Conservation (phyloP, 2,888 invertebrate species). For the Sesamia inferens region DNA sequence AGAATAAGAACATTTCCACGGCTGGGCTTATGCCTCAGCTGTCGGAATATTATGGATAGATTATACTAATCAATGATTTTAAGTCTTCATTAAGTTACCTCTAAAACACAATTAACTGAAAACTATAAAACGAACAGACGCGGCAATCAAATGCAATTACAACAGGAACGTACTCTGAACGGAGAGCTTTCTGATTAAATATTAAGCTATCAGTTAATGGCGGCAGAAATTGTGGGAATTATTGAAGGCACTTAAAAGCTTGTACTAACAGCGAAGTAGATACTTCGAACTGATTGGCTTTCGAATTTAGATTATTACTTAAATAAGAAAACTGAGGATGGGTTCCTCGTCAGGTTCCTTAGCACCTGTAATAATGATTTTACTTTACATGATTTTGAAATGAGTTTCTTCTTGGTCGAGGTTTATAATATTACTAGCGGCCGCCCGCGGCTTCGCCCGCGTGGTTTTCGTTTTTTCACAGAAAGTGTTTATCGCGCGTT, state of each 20-base stretch:
- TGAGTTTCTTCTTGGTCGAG: not conserved
- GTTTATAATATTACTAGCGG: no score
- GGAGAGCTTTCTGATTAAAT: conserved; percentile 73
- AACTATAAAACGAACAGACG: conserved; percentile 21
- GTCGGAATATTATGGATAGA: not conserved
- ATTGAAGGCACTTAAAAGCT: conserved; percentile 70
- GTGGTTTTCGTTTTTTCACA: no score
- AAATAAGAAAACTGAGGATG: conserved; percentile 23
- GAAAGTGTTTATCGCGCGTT: no score
- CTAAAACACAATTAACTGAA: not conserved
- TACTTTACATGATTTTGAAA: not conserved
- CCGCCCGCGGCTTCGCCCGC: no score
- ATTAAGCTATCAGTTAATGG: conserved; percentile 75
- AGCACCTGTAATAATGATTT: conserved; percentile 5
- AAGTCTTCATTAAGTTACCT: not conserved
- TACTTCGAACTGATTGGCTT: conserved; percentile 35
- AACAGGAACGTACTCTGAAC: conserved; percentile 23
- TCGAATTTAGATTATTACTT: conserved; percentile 34
- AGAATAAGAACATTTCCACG: no score
- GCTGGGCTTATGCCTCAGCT: not conserved
- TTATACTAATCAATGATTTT: not conserved
- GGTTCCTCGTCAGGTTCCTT: no score
- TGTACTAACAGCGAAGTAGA: conserved; percentile 33
- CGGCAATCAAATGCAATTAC: conserved; percentile 52
- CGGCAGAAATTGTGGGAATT: conserved; percentile 68